Evolutionary conservation across 2,113 vertebrate species (phyloP), one percentile per base, ranked within the genome.

Genomic region (Clarias macrocephalus): DNA sequence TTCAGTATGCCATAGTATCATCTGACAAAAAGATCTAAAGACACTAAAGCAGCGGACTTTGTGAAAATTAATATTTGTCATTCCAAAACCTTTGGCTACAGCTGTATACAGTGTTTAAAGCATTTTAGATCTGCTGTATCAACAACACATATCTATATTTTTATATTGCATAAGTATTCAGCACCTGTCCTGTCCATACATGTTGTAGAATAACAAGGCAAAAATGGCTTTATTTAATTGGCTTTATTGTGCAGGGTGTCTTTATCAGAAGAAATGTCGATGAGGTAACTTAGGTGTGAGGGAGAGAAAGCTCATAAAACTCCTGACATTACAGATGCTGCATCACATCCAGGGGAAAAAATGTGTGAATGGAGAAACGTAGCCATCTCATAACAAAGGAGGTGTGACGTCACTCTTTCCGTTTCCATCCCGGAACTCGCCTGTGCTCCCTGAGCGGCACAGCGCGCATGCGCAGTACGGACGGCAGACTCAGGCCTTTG

Each of bases 351-450:
- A 30, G 13, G 7, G 18, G 6, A 48, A 48, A 48, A 79, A 79
- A 79, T 57, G 76, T 28, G 48, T 79, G 54, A 79, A 79, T 57
- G 54, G 54, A 30, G 54, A 57, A 80, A 57, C 76, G 52, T 30
- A 19, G 54, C n/a, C n/a, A 30, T 80, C 54, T 30, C 15, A 57
- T 57, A 57, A 80, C 76, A 80, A 80, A 80, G 54, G 76, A 18
- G n/a, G 54, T 57, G 16, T 80, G 76, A 80, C 76, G 76, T 80
- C 76, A 80, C 54, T 80, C 16, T 30, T 30, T 21, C 76, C 54
- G n/a, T 57, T 57, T 30, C 52, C 54, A 80, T 57, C 76, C 76
- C n/a, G 76, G 76, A 80, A 80, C n/a, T 80, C 54, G 54, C 16
- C n/a, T 79, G 54, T 16, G 16, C 30, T 80, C 75, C 76, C n/a